Base-by-base conservation (phyloP, 37 sponge, comb jelly and placozoan species). In the Halisarca cf. caerulea region DNA sequence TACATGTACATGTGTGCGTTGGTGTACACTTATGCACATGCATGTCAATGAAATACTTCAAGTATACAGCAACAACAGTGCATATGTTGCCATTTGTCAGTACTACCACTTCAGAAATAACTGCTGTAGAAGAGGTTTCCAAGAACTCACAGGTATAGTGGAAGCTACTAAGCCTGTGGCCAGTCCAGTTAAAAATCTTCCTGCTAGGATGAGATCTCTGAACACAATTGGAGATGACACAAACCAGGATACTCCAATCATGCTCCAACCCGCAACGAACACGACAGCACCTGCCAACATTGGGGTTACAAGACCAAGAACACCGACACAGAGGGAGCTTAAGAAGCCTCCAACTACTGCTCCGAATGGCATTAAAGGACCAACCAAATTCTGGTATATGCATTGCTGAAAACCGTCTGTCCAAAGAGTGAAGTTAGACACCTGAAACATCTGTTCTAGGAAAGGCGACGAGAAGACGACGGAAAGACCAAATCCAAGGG, bases 151-250 rank as follows among this genome's bases (percentile, higher is more conserved):
- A n/a, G 77, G 77, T 0, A 25, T 44, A 40, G 45, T 74, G 0
- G 45, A 42, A 40, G 77, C 77, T 15, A 23, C 24, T 44, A 42
- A 74, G 21, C 77, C 77, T 2, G 77, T 23, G 23, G 77, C 41
- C 17, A 74, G 41, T 21, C 77, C 77, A 43, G 77, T 74, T n/a
- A 74, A 20, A 24, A 74, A 74, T 0, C 77, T 20, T 17, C 77
- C 77, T 11, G 18, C 1, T 17, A 74, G 77, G 2, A 74, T 23
- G 6, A 40, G 7, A n/a, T 42, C 41, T 74, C 77, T 37, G 36
- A 74, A 74, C 4, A 27, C 69, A 1, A 32, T 1, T 2, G 77
- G 42, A n/a, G n/a, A n/a, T 1, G 25, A 1, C 9, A 74, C 44
- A 23, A 43, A 40, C 0, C 18, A 9, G 18, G 77, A 74, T 2